A percentile compares a stretch with the other conserved stretches of the same genome.
Conservation (phyloP, 2,888 invertebrate genomes). For the Baronia brevicornis region DNA sequence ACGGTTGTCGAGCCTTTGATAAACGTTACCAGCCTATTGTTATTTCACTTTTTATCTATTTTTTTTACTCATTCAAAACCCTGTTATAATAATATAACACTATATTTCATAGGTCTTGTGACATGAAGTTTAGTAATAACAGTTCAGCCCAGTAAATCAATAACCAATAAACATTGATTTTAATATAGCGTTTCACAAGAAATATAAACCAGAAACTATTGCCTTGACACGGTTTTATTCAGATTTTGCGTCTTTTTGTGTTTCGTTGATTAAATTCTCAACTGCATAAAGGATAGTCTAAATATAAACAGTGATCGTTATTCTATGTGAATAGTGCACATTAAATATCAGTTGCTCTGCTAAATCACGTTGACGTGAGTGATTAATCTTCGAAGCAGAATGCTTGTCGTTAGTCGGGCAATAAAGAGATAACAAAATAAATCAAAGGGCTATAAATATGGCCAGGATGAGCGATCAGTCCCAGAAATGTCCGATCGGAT, state of each 20-base stretch:
- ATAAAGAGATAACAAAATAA: constrained; percentile 75
- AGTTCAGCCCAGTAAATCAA: too few species aligned
- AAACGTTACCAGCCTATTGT: too few species aligned
- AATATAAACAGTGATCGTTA: constrained; percentile 59
- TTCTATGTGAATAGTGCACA: constrained; percentile 67
- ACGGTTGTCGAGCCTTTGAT: too few species aligned
- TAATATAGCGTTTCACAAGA: too few species aligned
- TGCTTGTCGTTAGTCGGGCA: constrained; percentile 70
- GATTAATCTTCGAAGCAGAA: constrained; percentile 71
- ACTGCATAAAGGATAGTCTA: constrained; percentile 52
- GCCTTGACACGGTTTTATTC: constrained; percentile 14
- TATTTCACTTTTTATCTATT: too few species aligned
- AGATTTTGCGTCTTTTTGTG: constrained; percentile 5
- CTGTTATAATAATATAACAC: too few species aligned
- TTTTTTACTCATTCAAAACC: too few species aligned
- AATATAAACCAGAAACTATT: too few species aligned
- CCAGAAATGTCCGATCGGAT: constrained; percentile 57
- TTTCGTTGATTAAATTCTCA: constrained; percentile 48
- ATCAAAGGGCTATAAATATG: constrained; percentile 71
- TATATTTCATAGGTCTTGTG: too few species aligned
- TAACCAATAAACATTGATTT: too few species aligned
- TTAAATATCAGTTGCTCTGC: constrained; percentile 72
- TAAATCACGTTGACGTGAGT: constrained; percentile 71
- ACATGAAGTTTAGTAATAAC: too few species aligned
- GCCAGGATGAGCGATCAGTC: constrained; percentile 65